phyloP scores from a whole-genome alignment of 1,140 invertebrate species.

The Trichonephila clavipes region DNA sequence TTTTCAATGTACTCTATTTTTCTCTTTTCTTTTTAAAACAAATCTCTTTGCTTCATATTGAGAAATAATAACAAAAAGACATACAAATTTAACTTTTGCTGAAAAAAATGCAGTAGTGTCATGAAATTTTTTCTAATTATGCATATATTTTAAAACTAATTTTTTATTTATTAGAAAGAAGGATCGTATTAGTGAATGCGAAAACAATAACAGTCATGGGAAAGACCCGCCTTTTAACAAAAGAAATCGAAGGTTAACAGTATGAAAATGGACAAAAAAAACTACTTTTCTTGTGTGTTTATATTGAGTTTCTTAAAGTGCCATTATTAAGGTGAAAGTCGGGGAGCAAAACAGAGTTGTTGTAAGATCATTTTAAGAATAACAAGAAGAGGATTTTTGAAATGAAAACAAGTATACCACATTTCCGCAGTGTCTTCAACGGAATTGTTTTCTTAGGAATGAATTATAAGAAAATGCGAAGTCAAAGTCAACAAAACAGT shows the following conservation, averaged over 20 bases:
- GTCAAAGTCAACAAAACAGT: not conserved
- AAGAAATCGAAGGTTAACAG: not conserved
- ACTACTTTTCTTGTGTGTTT: not conserved
- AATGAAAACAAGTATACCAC: not conserved
- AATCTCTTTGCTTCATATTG: too few relatives aligned
- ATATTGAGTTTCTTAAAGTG: not conserved
- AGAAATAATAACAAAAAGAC: too few relatives aligned
- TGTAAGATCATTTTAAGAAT: not conserved
- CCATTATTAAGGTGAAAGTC: not conserved
- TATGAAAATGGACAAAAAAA: not conserved
- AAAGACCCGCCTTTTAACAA: not conserved
- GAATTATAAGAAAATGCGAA: conserved; percentile 16
- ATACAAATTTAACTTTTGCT: too few relatives aligned
- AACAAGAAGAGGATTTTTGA: not conserved
- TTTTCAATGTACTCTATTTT: too few relatives aligned
- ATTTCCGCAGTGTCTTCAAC: not conserved
- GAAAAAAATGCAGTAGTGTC: too few relatives aligned
- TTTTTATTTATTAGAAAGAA: too few relatives aligned
- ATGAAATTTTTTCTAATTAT: too few relatives aligned
- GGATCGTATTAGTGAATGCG: not conserved
- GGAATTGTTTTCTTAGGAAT: not conserved
- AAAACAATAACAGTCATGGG: not conserved
- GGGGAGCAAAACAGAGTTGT: not conserved
- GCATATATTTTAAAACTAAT: too few relatives aligned
- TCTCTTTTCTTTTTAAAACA: too few relatives aligned